A percentile compares a stretch with the other conserved stretches of the same genome.
Evolutionary conservation across 2,888 invertebrate genomes (phyloP).

Genomic region (Heliconius erato): DNA sequence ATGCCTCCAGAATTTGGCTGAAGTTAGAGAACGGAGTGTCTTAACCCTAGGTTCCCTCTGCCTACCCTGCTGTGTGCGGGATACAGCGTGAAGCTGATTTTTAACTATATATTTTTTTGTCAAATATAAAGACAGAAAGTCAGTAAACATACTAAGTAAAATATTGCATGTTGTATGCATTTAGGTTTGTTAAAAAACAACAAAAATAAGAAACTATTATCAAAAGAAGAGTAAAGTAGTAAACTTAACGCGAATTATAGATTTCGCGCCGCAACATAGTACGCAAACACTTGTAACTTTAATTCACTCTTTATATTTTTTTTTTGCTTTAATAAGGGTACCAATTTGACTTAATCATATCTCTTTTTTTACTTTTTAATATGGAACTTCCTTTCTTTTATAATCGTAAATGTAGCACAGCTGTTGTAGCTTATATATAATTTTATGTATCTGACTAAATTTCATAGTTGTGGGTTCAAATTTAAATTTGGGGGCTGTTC

Average conservation of each 20-base stretch:
- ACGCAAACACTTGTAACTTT: not conserved
- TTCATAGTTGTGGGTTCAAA: not conserved
- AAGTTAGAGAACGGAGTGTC: too few species aligned
- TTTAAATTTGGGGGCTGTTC: not conserved
- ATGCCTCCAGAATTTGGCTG: too few species aligned
- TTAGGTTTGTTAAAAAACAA: not conserved
- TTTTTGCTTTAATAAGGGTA: not conserved
- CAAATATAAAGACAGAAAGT: not conserved
- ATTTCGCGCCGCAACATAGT: slow-evolving; percentile 15
- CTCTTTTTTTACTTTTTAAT: not conserved
- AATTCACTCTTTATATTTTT: not conserved
- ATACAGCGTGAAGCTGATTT: too few species aligned
- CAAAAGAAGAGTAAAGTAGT: not conserved
- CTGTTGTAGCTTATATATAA: too few species aligned
- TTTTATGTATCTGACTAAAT: not conserved
- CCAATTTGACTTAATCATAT: not conserved
- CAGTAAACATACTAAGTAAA: not conserved
- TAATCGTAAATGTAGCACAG: not conserved
- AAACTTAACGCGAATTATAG: slow-evolving; percentile 9
- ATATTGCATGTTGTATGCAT: not conserved
- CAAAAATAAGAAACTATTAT: not conserved
- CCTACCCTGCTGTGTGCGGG: too few species aligned
- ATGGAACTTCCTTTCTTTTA: slow-evolving; percentile 1
- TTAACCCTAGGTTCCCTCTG: too few species aligned
- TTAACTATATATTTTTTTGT: not conserved